Evolutionary conservation across 2,888 invertebrate genomes (phyloP), one percentile per base, ranked within the genome.

Genomic region (Apodemia hepburni): DNA sequence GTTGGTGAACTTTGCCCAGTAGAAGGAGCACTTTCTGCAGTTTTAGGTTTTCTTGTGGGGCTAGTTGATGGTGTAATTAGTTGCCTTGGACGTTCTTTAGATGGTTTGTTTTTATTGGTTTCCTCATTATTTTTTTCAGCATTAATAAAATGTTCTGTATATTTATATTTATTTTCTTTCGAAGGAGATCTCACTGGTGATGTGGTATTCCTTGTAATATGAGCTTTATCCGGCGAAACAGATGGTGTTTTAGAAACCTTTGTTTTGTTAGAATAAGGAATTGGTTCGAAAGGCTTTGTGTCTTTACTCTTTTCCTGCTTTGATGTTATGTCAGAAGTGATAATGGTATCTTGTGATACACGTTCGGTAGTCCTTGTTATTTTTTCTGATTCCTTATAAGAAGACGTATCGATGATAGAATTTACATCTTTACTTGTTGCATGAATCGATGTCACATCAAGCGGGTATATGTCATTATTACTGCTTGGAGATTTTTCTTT

Each of bases 1-100:
- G 93, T 93, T 1, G 93, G 93, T 59, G 93, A 93, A 65, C 87
- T 89, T 74, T 92, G 87, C 42, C 85, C 88, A 38, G 87, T 89
- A 2, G 88, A 88, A 17, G 85, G 80, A 65, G 80, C 83, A 33
- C 77, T 78, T 64, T 88, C 87, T 42, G 70, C 69, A 12, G 67
- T 65, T 70, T 84, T 87, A 33, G 83, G 81, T 70, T 82, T 85
- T 60, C 92, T 81, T 3, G 92, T 89, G 3, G 93, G 92, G 68
- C 92, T 92, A 3, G 87, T 83, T 27, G 92, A 87, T n/a, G 93
- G 92, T 51, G 92, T 91, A 2, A 86, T 69, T 6, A 90, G 75
- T 69, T 87, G 88, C 33, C 89, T 82, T 9, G 89, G 78, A 49
- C 68, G 81, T 35, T 81, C 80, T 66, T 78, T 85, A n/a, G 67